Conservation (phyloP, 2,113 vertebrate genomes). For the Barnardius zonarius region DNA sequence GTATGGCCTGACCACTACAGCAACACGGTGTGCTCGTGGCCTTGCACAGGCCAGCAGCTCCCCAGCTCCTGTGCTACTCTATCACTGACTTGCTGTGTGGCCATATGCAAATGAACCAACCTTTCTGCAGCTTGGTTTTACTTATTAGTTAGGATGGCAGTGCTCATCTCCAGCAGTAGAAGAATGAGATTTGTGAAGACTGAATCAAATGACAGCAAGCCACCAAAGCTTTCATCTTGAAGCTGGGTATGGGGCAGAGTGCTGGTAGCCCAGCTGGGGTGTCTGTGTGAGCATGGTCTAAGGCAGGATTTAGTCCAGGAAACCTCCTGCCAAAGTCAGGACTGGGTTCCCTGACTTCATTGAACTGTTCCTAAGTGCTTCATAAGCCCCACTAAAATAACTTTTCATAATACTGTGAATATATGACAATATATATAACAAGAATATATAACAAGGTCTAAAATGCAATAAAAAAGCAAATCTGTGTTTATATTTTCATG, state of each 20-base stretch:
- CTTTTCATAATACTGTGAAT: background rate
- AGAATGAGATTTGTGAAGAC: accelerated
- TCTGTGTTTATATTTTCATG: background rate
- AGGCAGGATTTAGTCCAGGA: background rate
- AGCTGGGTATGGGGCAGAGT: background rate
- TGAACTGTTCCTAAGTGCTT: background rate
- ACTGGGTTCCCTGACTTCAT: background rate
- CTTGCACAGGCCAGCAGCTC: background rate
- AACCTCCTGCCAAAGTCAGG: background rate
- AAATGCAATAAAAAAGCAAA: background rate
- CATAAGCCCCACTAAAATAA: background rate
- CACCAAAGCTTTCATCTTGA: background rate
- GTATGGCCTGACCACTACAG: conserved; percentile 37
- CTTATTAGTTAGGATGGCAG: background rate
- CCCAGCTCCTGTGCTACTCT: background rate
- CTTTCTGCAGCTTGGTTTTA: background rate
- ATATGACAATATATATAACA: background rate
- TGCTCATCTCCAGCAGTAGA: background rate
- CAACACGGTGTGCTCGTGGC: conserved; percentile 6
- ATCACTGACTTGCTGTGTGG: background rate
- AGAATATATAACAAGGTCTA: background rate
- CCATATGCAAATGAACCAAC: background rate
- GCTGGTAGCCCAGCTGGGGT: background rate
- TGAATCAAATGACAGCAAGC: background rate
- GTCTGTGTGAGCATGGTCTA: accelerated